Conservation (phyloP, 2,113 vertebrate genomes). For the Malurus cyaneus region DNA sequence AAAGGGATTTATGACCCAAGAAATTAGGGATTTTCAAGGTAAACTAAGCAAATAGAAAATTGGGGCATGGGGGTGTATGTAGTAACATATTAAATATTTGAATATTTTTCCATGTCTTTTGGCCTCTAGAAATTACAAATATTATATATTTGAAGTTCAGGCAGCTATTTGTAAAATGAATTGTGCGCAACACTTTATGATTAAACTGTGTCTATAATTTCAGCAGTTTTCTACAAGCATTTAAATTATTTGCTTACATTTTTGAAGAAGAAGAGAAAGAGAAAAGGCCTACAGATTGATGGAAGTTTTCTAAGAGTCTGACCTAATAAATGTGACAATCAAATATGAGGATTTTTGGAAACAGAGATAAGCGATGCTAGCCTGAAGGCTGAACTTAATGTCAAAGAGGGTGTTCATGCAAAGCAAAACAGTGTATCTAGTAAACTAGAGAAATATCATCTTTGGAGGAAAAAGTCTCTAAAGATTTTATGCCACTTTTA, state of each 20-base stretch:
- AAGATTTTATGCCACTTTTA: constrained; percentile 71
- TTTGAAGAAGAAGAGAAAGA: background rate
- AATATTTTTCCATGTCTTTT: background rate
- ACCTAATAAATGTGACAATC: constrained; percentile 19
- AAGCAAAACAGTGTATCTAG: constrained; percentile 63
- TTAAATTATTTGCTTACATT: background rate
- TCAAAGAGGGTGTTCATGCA: constrained; percentile 59
- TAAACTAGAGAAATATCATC: constrained; percentile 61
- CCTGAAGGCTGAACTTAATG: constrained; percentile 56
- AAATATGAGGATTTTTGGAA: constrained; percentile 63
- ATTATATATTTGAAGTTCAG: background rate
- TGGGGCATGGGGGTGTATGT: accelerated
- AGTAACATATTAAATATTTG: background rate
- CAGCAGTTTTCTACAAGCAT: background rate
- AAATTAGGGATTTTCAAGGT: background rate
- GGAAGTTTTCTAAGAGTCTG: constrained; percentile 10
- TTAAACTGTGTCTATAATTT: background rate
- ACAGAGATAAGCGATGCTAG: constrained; percentile 9
- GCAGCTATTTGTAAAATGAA: background rate
- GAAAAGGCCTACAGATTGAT: background rate
- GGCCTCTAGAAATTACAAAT: background rate
- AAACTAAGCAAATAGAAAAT: background rate
- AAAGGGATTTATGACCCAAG: background rate
- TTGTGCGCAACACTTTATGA: background rate
- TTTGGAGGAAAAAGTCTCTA: constrained; percentile 50